Conservation (phyloP, 2,113 vertebrate species). For the Alaudala cheleensis region DNA sequence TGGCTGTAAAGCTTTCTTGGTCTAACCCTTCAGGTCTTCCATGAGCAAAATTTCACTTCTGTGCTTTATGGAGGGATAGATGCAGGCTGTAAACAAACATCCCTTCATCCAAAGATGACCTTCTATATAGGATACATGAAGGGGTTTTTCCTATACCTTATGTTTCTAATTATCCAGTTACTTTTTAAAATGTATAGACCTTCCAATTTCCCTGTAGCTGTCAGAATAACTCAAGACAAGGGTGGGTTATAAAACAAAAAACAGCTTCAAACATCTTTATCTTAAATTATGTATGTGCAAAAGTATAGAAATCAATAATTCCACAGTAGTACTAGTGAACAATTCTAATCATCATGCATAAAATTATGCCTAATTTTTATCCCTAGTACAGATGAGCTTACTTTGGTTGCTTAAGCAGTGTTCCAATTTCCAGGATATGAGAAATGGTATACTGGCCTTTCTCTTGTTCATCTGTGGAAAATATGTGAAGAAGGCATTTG, state of each 20-base stretch:
- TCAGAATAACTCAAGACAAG: background rate
- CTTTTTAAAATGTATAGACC: background rate
- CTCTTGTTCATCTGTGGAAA: background rate
- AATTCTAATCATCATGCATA: background rate
- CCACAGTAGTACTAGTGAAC: background rate
- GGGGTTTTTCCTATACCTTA: background rate
- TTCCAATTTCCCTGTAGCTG: background rate
- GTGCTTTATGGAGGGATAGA: background rate
- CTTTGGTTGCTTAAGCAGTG: background rate
- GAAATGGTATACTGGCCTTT: slow-evolving; percentile 1
- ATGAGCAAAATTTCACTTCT: background rate
- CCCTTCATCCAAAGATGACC: background rate
- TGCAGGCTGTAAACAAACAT: background rate
- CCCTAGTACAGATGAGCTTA: background rate
- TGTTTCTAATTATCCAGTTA: background rate
- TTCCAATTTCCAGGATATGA: background rate
- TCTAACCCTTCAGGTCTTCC: background rate
- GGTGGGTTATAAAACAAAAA: background rate
- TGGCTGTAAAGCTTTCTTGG: background rate
- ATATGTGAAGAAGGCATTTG: slow-evolving; percentile 18
- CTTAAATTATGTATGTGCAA: background rate
- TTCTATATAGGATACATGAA: background rate
- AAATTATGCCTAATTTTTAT: background rate
- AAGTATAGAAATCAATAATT: background rate
- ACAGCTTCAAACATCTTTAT: background rate